Percentiles rank a stretch among this genome's conserved stretches.
These are phyloP conservation scores for Chitala chitala DNA, from an alignment of 2,113 vertebrate genomes.

Conservation along the genomic window DNA sequence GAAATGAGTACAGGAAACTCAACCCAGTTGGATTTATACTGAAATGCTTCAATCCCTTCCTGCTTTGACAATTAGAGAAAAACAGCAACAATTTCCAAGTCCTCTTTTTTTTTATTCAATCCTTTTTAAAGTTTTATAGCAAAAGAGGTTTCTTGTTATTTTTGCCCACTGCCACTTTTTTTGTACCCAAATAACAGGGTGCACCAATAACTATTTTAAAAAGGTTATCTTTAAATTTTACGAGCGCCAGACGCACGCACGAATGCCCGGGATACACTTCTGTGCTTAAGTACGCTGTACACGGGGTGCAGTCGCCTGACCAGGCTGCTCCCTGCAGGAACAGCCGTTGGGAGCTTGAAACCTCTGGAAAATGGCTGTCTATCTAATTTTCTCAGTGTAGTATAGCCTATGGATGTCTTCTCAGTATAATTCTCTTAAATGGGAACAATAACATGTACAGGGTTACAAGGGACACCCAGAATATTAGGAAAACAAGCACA, in stretches of 20 bases:
- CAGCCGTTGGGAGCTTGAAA: background rate
- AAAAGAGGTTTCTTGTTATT: constrained; percentile 28
- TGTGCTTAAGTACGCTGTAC: constrained; percentile 18
- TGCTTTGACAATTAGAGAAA: constrained; percentile 5
- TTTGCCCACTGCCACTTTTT: constrained; percentile 32
- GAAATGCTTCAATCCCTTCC: constrained; percentile 10
- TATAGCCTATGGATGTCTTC: too few relatives aligned
- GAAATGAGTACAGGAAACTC: background rate
- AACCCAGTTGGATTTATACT: background rate
- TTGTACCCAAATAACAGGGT: constrained; percentile 47
- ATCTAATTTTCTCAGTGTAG: too few relatives aligned
- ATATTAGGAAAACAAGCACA: too few relatives aligned
- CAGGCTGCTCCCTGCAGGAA: background rate
- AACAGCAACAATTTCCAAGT: background rate
- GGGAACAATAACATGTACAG: too few relatives aligned
- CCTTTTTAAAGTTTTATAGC: constrained; percentile 19
- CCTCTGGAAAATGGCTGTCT: background rate
- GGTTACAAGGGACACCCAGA: too few relatives aligned
- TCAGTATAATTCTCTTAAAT: too few relatives aligned
- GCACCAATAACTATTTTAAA: constrained; percentile 28
- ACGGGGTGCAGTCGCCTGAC: background rate
- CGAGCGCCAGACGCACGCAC: constrained; percentile 29
- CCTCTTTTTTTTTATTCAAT: background rate
- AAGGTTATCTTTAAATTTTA: constrained; percentile 57
- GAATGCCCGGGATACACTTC: constrained; percentile 30